Percentiles rank a stretch among this genome's conserved stretches.
phyloP scores from a whole-genome alignment of 2,797 vertebrate species.

The Pogonophryne albipinna region DNA sequence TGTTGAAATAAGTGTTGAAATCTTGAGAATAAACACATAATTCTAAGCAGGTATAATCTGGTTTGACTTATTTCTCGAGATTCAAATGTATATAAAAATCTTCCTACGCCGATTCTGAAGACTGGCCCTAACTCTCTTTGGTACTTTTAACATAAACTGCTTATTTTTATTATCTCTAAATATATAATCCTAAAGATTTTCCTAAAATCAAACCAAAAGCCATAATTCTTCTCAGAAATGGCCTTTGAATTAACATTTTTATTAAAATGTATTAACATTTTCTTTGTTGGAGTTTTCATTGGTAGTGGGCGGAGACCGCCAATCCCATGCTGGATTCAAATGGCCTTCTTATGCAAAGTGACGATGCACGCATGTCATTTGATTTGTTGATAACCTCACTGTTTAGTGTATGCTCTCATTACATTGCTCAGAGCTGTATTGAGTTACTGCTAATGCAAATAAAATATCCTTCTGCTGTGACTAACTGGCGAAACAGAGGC shows the following conservation, averaged over 20 bases:
- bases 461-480: not conserved
- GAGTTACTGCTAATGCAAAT: constrained; percentile 2
- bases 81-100: no score
- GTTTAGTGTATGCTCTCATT: not conserved
- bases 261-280: not conserved
- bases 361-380: not conserved
- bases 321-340: not conserved
- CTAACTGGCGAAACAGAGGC: not conserved
- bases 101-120: no score
- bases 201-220: not conserved
- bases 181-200: not conserved
- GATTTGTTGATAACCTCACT: not conserved
- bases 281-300: not conserved
- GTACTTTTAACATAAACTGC: not conserved
- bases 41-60: no score
- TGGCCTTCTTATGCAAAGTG: not conserved
- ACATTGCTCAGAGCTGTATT: not conserved
- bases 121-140: no score
- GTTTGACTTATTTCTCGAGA: no score
- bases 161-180: constrained; percentile 8
- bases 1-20: no score
- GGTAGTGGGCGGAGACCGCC: not conserved
- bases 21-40: no score
- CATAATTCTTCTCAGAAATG: not conserved
- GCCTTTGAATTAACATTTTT: not conserved